phyloP scores from a whole-genome alignment of 2,797 vertebrate species.

The Neosilurus mollespiculum region DNA sequence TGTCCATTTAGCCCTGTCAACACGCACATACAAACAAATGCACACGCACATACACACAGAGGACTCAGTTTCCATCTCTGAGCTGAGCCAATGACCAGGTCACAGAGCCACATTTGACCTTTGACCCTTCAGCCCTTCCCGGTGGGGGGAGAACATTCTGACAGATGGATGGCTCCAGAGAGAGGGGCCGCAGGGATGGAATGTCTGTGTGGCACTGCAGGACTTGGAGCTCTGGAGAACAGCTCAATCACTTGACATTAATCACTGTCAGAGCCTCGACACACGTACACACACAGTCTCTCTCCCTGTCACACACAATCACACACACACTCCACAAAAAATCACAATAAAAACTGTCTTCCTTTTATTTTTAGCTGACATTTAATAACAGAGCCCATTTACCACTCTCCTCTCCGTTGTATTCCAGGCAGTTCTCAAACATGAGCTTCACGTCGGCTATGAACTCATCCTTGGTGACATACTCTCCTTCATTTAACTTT shows the following conservation, averaged over 20 bases:
- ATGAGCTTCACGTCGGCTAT: constrained; percentile 94
- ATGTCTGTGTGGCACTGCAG: constrained; percentile 76
- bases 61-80: constrained; percentile 49
- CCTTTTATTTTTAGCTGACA: background rate
- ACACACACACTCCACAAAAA: background rate
- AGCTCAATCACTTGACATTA: constrained; percentile 81
- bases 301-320: constrained; percentile 49
- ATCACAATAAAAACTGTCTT: background rate
- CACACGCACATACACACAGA: constrained; percentile 5
- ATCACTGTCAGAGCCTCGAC: constrained; percentile 76
- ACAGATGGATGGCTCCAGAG: constrained; percentile 77
- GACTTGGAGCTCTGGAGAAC: constrained; percentile 70
- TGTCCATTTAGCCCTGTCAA: background rate
- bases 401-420: constrained; percentile 97
- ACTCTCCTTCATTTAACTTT: constrained; percentile 90
- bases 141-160: constrained; percentile 69
- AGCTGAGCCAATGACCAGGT: constrained; percentile 66
- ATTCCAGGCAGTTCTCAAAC: constrained; percentile 95
- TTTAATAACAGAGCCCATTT: constrained; percentile 57
- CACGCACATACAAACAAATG: constrained; percentile 16
- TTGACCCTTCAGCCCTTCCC: constrained; percentile 59
- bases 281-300: constrained; percentile 48
- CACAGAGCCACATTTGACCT: constrained; percentile 69
- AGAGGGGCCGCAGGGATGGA: constrained; percentile 71
- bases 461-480: constrained; percentile 94